phyloP scores from a whole-genome alignment of 1,140 invertebrate species.

The Ectropis grisescens region DNA sequence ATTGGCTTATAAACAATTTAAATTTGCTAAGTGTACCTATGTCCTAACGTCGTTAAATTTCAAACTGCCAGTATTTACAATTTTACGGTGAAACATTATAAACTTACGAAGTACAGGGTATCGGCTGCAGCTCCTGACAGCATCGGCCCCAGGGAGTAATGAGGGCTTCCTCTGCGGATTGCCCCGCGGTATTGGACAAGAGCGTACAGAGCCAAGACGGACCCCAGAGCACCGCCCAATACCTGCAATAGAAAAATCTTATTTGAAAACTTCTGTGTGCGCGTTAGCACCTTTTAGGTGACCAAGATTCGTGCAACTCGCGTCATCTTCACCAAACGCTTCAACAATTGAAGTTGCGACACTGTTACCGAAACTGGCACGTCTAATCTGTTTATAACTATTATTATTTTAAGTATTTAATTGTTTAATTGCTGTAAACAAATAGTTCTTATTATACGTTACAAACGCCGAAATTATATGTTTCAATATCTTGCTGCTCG shows the following conservation, averaged over 20 bases:
- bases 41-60: too few species aligned
- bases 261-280: not conserved
- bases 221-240: slow-evolving; percentile 33
- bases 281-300: too few species aligned
- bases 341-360: not conserved
- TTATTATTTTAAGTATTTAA: not conserved
- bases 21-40: too few species aligned
- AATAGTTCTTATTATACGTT: too few species aligned
- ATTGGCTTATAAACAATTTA: too few species aligned
- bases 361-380: not conserved
- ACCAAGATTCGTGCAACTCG: not conserved
- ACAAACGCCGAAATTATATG: too few species aligned
- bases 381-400: not conserved
- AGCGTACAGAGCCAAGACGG: slow-evolving; percentile 25
- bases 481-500: too few species aligned
- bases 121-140: slow-evolving; percentile 27
- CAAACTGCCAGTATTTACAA: too few species aligned
- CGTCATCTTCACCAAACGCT: not conserved
- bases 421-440: too few species aligned
- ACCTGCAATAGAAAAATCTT: slow-evolving; percentile 20
- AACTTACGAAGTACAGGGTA: slow-evolving; percentile 49
- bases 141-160: slow-evolving; percentile 25
- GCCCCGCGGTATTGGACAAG: slow-evolving; percentile 38
- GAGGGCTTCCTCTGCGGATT: slow-evolving; percentile 30
- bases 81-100: too few species aligned